Base-by-base conservation (phyloP, 2,797 vertebrate species). In the Gallinago stenura region DNA sequence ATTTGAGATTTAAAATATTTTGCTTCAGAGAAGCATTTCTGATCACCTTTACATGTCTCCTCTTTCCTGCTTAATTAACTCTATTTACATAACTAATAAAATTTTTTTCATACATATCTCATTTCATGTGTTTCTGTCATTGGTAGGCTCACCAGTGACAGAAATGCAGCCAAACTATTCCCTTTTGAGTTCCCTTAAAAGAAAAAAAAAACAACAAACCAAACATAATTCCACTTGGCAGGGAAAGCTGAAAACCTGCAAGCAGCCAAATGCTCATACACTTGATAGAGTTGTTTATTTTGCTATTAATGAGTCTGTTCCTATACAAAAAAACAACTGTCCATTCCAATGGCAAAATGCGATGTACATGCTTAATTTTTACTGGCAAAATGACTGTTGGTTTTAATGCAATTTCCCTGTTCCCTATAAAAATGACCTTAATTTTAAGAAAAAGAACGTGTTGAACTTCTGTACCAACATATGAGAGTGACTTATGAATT, bases 121-220 rank as follows among this genome's bases (percentile, higher is more conserved):
- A 53, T 93, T 75, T 71, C 26, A 45, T 71, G 51, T 71, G 25
- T 86, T 92, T 85, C 39, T 58, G 76, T 85, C 30, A 56, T 35
- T 94, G 26, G 56, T 90, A 66, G 12, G 3, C 26, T 95, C n/a
- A 87, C 71, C 60, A 89, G 61, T 68, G 53, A 65, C 30, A 85
- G 53, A 92, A 91, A 62, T 43, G 39, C n/a, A 93, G 72, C 72
- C 84, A 91, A 84, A 81, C 72, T 60, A 56, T 22, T 90, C 56
- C 46, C 51, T 92, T 88, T 71, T 77, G 64, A 58, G 33, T 93
- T 89, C 21, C 8, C 20, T 71, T 88, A 14, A 3, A 70, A 65
- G 56, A 83, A 72, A 48, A 72, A 48, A 39, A 41, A 16, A 41
- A 30, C 28, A 22, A 24, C 41, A 65, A n/a, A 35, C 18, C 31